phyloP scores from a whole-genome alignment of 1,140 invertebrate species.

The Tetragnatha versicolor region DNA sequence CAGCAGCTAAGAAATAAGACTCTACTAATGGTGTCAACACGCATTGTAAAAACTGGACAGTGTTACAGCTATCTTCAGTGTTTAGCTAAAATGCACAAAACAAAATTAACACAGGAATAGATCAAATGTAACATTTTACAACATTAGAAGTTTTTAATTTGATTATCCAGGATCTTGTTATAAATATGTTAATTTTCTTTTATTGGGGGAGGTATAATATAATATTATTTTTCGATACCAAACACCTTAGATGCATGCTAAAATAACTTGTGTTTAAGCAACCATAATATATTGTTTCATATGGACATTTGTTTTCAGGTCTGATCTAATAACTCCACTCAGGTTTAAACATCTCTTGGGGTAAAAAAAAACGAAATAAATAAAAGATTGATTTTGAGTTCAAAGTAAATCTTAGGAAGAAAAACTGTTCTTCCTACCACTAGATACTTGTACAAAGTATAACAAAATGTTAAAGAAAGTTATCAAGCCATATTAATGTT shows the following conservation, averaged over 20 bases:
- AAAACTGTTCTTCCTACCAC: too few relatives aligned
- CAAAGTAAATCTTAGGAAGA: too few relatives aligned
- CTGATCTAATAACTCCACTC: too few relatives aligned
- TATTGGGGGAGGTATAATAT: not conserved
- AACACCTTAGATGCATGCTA: not conserved
- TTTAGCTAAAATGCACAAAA: slow-evolving; percentile 9
- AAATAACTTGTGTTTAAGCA: not conserved
- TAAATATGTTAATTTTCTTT: not conserved
- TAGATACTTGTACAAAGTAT: too few relatives aligned
- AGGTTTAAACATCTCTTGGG: too few relatives aligned
- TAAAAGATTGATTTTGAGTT: too few relatives aligned
- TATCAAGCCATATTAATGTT: too few relatives aligned
- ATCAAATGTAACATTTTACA: not conserved
- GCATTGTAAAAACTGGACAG: slow-evolving; percentile 62
- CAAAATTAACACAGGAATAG: not conserved
- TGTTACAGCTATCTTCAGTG: slow-evolving; percentile 25
- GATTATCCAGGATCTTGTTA: not conserved
- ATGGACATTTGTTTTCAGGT: too few relatives aligned
- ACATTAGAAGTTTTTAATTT: not conserved
- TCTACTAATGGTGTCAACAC: slow-evolving; percentile 76
- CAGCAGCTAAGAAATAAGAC: slow-evolving; percentile 74
- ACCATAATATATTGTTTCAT: too few relatives aligned
- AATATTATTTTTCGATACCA: not conserved
- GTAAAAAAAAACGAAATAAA: too few relatives aligned
- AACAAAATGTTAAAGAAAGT: too few relatives aligned